Conservation (phyloP, 2,113 vertebrate species). For the Castor canadensis region DNA sequence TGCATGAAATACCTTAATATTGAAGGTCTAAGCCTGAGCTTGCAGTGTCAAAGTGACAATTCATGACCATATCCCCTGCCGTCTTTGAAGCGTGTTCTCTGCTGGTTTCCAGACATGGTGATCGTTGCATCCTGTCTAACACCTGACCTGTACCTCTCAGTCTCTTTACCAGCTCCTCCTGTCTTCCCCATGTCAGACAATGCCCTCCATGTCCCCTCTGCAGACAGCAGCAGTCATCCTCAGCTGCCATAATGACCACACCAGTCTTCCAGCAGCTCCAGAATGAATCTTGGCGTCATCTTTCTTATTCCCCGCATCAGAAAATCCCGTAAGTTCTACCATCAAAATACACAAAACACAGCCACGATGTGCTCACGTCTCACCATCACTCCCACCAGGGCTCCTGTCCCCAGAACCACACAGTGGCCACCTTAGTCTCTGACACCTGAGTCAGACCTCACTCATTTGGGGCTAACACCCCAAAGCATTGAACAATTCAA, state of each 20-base stretch:
- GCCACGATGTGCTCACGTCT: not conserved
- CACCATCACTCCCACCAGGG: too few relatives aligned
- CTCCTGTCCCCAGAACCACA: not conserved
- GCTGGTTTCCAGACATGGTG: not conserved
- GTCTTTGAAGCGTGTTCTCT: not conserved
- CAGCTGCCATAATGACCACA: not conserved
- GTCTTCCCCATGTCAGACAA: fast-evolving
- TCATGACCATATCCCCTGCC: not conserved
- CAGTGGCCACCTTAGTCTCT: not conserved
- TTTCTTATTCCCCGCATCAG: not conserved
- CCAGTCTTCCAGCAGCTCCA: not conserved
- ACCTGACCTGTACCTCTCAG: too few relatives aligned
- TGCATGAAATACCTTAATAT: not conserved
- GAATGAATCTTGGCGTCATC: not conserved
- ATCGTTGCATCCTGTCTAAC: not conserved
- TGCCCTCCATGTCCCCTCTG: not conserved
- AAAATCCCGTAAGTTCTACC: not conserved
- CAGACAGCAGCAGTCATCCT: not conserved
- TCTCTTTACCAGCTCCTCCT: not conserved
- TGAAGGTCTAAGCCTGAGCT: not conserved
- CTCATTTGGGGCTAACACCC: not conserved
- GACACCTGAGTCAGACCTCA: not conserved
- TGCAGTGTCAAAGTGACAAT: not conserved
- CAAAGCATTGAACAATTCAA: not conserved
- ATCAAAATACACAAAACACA: not conserved